A percentile compares a stretch with the other conserved stretches of the same genome.
Evolutionary conservation across 2,113 vertebrate species (phyloP).

Genomic region (Mesocricetus auratus): DNA sequence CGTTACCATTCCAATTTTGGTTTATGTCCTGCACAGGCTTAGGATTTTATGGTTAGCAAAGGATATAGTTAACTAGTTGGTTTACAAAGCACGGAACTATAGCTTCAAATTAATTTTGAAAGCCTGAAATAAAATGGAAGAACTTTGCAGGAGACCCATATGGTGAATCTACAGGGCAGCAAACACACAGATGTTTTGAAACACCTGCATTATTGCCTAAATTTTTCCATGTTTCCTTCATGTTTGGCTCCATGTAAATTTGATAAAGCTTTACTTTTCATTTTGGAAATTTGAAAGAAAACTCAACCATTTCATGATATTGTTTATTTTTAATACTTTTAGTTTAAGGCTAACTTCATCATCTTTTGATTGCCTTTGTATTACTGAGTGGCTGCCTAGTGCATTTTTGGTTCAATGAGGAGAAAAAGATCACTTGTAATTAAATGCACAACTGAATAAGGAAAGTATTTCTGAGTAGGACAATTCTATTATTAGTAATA

Average conservation of each 20-base stretch:
- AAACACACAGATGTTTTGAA: conserved; percentile 71
- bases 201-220: conserved; percentile 69
- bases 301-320: conserved; percentile 30
- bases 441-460: conserved; percentile 68
- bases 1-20: neutral
- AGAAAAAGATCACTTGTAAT: conserved; percentile 46
- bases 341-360: conserved; percentile 24
- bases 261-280: conserved; percentile 33
- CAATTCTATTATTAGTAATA: conserved; percentile 74
- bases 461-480: conserved; percentile 67
- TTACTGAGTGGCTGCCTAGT: conserved; percentile 23
- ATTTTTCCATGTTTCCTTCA: conserved; percentile 27
- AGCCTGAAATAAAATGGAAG: conserved; percentile 56
- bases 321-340: conserved; percentile 39
- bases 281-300: conserved; percentile 45
- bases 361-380: conserved; percentile 5
- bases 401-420: conserved; percentile 1
- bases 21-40: neutral
- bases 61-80: conserved; percentile 1
- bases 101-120: conserved; percentile 67
- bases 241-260: conserved; percentile 53
- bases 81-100: conserved; percentile 21
- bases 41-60: neutral
- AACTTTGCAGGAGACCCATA: conserved; percentile 53
- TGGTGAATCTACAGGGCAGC: conserved; percentile 60